These are phyloP conservation scores for Lingula anatina DNA, from an alignment of 2,888 invertebrate species.

Conservation along the genomic window DNA sequence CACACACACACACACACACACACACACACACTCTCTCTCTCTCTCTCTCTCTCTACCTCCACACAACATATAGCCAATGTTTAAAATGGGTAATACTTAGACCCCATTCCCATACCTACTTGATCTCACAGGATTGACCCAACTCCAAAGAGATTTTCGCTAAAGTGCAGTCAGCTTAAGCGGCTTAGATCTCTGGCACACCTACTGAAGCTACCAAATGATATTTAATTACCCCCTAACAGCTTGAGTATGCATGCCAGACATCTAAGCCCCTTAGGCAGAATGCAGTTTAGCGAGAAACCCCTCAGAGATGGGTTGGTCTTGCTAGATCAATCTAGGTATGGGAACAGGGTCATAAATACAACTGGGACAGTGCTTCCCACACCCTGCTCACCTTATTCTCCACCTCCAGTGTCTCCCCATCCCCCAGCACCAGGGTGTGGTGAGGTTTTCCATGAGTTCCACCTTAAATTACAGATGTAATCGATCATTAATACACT, in stretches of 20 bases:
- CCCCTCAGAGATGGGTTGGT: no score
- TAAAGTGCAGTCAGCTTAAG: no score
- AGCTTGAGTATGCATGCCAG: not conserved
- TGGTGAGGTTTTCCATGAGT: not conserved
- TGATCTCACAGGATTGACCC: not conserved
- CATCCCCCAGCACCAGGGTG: not conserved
- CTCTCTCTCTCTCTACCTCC: not conserved
- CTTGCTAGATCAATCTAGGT: no score
- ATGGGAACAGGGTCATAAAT: no score
- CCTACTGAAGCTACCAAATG: no score
- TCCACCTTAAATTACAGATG: not conserved
- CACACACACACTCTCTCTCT: not conserved
- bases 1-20: not conserved
- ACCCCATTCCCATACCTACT: not conserved
- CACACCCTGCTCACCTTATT: not conserved
- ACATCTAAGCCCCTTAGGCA: no score
- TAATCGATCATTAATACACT: slow-evolving; percentile 13
- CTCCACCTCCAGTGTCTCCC: not conserved
- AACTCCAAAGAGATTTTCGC: no score
- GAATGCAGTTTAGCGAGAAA: no score
- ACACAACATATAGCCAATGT: not conserved
- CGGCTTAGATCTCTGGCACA: no score
- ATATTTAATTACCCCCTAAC: no score
- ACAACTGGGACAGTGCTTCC: not conserved
- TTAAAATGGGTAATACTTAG: not conserved